Base-by-base conservation (phyloP, 2,888 invertebrate species). In the Drosophila kuntzei region DNA sequence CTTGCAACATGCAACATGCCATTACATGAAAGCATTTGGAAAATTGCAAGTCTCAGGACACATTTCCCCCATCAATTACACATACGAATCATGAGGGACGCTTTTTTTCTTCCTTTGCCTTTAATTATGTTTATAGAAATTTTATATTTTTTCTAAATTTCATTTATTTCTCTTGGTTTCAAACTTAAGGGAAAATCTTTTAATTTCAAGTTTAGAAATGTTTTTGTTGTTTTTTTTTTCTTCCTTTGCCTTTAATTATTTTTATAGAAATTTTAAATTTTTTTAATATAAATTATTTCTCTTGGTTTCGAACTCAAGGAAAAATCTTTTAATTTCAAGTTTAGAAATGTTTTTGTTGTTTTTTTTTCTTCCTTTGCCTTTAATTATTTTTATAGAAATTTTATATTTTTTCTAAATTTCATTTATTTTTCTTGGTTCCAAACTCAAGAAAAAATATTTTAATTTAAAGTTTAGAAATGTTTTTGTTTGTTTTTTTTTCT, bases 1-100 rank as follows among this genome's bases (percentile, higher is more conserved):
- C 16, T 4, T 46, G 29, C 39, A 18, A 22, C 34, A 9, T 34
- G n/a, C 44, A 34, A 57, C 34, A 3, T 43, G 25, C 37, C 36
- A 47, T 3, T 46, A 11, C 22, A 25, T 44, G 3, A 11, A 27
- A 34, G 1, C 9, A 1, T 22, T 20, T 47, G 14, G 8, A n/a
- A 43, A 39, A 39, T 58, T 39, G 20, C 47, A 50, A 32, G 16
- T 34, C 32, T 18, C 51, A 32, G 20, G 2, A 47, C 25, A 50
- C 29, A 29, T 58, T 58, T 16, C 18, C 14, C 43, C 16, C 29
- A 43, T 43, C 43, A 55, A 55, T 44, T 44, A 22, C 14, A 9
- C 43, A 34, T 16, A 34, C 3, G 18, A 16, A 51, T 11, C 12
- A 37, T 25, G 25, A 50, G 11, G 16, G 36, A 16, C 22, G 22